A percentile compares a stretch with the other conserved stretches of the same genome.
phyloP scores from a whole-genome alignment of 2,888 invertebrate genomes.

The Leptopilina myrica region DNA sequence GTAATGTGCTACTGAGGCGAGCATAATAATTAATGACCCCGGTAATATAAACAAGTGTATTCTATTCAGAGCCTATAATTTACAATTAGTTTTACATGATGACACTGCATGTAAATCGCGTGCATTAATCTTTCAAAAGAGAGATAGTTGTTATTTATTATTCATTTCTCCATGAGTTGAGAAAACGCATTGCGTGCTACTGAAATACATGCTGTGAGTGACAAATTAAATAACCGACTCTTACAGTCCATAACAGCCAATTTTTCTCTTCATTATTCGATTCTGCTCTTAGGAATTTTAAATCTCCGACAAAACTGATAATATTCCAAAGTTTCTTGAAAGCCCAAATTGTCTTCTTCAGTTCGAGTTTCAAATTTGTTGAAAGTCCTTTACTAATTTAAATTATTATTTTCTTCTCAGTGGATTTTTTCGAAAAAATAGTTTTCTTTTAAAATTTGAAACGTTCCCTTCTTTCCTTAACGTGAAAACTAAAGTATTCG shows the following conservation, averaged over 20 bases:
- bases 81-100: conserved; percentile 41
- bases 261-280: neutral
- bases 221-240: conserved; percentile 37
- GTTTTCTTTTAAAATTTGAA: no score
- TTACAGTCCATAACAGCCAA: neutral
- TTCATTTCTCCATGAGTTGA: conserved; percentile 32
- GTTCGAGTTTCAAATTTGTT: no score
- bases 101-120: conserved; percentile 39
- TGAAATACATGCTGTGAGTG: conserved; percentile 31
- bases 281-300: no score
- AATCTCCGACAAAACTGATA: no score
- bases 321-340: no score
- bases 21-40: conserved; percentile 38
- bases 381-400: no score
- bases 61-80: conserved; percentile 39
- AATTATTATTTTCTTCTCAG: no score
- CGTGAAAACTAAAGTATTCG: no score
- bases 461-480: no score
- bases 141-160: conserved; percentile 41
- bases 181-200: conserved; percentile 36
- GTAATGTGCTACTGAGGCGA: conserved; percentile 22
- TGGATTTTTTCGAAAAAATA: no score
- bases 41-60: conserved; percentile 39
- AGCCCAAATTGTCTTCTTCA: no score
- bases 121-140: conserved; percentile 24